A percentile compares a stretch with the other conserved stretches of the same genome.
These are phyloP conservation scores for Labrus mixtus DNA, from an alignment of 2,113 vertebrate genomes.

Conservation along the genomic window DNA sequence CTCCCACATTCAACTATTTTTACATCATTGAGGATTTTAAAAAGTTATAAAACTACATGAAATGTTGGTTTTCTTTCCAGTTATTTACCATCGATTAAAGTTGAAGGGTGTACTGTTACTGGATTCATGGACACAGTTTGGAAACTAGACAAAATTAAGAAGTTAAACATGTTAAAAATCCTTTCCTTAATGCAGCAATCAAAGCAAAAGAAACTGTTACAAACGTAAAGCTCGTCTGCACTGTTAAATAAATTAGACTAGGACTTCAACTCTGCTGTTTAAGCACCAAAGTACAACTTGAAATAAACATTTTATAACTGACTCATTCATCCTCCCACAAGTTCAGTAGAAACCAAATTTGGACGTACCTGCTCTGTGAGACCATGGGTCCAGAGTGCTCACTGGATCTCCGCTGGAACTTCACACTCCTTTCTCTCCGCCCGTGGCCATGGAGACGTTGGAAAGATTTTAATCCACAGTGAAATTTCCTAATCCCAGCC, in stretches of 20 bases:
- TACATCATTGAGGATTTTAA: background rate
- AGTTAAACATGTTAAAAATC: background rate
- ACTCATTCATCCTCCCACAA: background rate
- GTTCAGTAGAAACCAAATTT: background rate
- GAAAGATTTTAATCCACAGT: conserved; percentile 84
- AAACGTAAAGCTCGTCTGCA: too few relatives aligned
- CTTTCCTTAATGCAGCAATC: background rate
- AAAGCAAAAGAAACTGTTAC: background rate
- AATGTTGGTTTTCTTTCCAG: too few relatives aligned
- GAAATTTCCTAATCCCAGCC: conserved; percentile 86
- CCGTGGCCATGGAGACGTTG: conserved; percentile 65
- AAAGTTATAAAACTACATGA: too few relatives aligned
- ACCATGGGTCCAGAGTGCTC: conserved; percentile 57
- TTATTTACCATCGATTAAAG: too few relatives aligned
- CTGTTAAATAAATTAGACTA: background rate
- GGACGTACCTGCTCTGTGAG: conserved; percentile 72
- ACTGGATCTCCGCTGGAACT: conserved; percentile 50
- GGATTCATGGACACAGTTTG: too few relatives aligned
- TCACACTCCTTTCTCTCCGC: conserved; percentile 53
- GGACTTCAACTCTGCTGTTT: too few relatives aligned
- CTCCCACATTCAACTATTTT: too few relatives aligned
- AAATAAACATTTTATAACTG: background rate
- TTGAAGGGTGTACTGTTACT: too few relatives aligned
- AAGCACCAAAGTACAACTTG: too few relatives aligned
- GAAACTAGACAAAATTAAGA: background rate